Percentiles rank a stretch among this genome's conserved stretches.
Conservation (phyloP, 2,797 vertebrate species). For the Eulemur rubriventer region DNA sequence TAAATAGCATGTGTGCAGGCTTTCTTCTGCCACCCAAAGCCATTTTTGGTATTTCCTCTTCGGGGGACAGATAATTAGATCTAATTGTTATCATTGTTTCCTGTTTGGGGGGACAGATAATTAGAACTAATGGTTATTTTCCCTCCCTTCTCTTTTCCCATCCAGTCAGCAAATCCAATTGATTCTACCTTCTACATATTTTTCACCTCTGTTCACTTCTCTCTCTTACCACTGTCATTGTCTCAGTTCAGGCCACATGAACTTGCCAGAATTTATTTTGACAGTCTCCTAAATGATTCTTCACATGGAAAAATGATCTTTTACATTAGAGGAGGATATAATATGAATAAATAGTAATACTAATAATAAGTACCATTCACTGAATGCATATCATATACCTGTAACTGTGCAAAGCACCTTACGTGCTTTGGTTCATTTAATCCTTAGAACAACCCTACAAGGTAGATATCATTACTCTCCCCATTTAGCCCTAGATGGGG, state of each 20-base stretch:
- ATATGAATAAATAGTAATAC: not conserved
- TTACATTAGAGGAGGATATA: not conserved
- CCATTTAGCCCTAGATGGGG: not conserved
- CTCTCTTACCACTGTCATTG: not conserved
- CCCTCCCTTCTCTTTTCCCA: not conserved
- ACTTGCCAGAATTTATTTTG: not conserved
- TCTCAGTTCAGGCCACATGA: not conserved
- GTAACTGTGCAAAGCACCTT: not conserved
- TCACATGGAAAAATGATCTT: not conserved
- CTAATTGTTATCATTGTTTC: conserved; percentile 46
- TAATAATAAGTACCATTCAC: not conserved
- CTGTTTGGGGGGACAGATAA: conserved; percentile 6
- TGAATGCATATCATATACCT: not conserved
- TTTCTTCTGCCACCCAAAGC: not conserved
- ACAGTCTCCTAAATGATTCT: not conserved
- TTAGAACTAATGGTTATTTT: conserved; percentile 60
- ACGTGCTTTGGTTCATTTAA: not conserved
- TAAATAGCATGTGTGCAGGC: not conserved
- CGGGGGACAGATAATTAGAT: conserved; percentile 14
- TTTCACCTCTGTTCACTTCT: not conserved
- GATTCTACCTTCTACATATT: not conserved
- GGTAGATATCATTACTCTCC: not conserved
- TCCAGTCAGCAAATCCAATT: not conserved
- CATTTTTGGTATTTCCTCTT: conserved; percentile 6
- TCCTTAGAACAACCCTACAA: not conserved